Conservation (phyloP, 2,113 vertebrate species). For the Chloebia gouldiae region DNA sequence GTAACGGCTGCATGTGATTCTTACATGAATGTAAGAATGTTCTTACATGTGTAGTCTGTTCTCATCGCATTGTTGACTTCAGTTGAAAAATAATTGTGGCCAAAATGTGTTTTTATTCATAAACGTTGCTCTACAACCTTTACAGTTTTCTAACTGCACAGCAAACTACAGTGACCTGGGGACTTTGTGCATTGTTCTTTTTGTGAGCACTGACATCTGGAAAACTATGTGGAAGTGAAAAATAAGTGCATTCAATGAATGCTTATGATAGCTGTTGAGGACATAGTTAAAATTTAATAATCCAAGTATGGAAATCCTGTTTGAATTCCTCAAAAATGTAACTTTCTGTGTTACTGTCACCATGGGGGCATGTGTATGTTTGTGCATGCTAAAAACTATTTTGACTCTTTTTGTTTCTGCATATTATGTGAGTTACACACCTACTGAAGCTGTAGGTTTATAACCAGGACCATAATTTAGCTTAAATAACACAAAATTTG, state of each 20-base stretch:
- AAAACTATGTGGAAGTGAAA: not conserved
- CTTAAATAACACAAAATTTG: not conserved
- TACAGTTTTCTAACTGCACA: not conserved
- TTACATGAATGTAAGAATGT: not conserved
- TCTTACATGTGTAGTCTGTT: not conserved
- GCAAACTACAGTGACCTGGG: not conserved
- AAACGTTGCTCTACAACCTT: not conserved
- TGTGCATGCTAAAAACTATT: not conserved
- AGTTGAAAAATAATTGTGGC: not conserved
- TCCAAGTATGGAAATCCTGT: not conserved
- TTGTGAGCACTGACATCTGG: not conserved
- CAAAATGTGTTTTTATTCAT: not conserved
- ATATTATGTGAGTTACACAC: not conserved
- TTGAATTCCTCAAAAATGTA: not conserved
- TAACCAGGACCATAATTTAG: not conserved
- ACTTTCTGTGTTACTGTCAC: not conserved
- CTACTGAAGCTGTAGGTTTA: not conserved
- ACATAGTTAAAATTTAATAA: not conserved
- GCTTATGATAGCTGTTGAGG: not conserved
- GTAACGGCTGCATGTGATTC: not conserved
- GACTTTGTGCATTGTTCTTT: not conserved
- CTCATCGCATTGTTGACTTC: not conserved
- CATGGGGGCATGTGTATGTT: not conserved
- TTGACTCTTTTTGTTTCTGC: not conserved
- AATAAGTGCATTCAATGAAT: not conserved